These are phyloP conservation scores for Amaurobius ferox DNA, from an alignment of 2,888 invertebrate species.

Conservation along the genomic window DNA sequence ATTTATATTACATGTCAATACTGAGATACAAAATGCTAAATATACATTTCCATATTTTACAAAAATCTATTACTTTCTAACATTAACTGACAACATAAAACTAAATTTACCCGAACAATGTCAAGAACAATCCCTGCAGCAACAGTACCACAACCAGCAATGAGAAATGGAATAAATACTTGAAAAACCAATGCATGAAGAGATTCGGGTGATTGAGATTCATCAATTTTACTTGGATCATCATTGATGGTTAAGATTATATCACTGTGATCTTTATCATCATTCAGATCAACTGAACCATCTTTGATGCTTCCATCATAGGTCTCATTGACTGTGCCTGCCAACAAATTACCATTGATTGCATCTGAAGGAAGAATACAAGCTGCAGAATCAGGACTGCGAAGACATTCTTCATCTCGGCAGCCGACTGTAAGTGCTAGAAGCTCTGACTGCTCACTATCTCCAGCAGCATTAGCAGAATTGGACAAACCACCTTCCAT, in stretches of 20 bases:
- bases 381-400: constrained; percentile 58
- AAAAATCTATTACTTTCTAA: too few species aligned
- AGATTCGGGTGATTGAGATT: constrained; percentile 53
- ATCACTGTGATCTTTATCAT: constrained; percentile 67
- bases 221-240: constrained; percentile 42
- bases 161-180: constrained; percentile 73
- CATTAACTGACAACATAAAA: neutral
- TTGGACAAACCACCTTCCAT: constrained; percentile 70
- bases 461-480: constrained; percentile 54
- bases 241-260: constrained; percentile 62
- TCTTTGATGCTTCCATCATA: constrained; percentile 69
- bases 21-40: too few species aligned
- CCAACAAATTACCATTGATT: constrained; percentile 45
- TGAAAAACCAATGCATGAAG: constrained; percentile 71
- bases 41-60: too few species aligned
- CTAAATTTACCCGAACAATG: constrained; percentile 81
- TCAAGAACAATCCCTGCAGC: constrained; percentile 90
- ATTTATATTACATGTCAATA: too few species aligned
- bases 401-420: constrained; percentile 59
- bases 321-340: constrained; percentile 61
- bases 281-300: constrained; percentile 63
- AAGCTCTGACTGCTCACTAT: constrained; percentile 68
- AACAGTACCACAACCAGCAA: constrained; percentile 82
- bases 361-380: constrained; percentile 48
- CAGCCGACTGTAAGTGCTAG: constrained; percentile 52